A percentile compares a stretch with the other conserved stretches of the same genome.
Conservation (phyloP, 1,140 invertebrate species). For the Meloidogyne exigua region DNA sequence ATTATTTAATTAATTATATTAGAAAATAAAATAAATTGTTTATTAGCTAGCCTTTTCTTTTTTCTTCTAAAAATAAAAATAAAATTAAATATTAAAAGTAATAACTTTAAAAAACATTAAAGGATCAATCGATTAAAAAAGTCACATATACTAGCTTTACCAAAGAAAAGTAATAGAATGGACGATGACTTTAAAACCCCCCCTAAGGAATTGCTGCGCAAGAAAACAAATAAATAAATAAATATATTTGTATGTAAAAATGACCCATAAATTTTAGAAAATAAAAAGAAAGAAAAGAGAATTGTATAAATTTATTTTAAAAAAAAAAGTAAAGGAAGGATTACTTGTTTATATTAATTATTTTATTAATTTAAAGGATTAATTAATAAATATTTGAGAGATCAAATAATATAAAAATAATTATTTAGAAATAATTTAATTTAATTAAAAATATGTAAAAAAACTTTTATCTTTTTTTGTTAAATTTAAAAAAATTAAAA, state of each 20-base stretch:
- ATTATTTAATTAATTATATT: not conserved
- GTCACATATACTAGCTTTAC: not conserved
- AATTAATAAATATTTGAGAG: too few relatives aligned
- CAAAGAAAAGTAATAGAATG: not conserved
- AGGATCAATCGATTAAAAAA: not conserved
- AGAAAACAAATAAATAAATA: not conserved
- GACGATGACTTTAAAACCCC: not conserved
- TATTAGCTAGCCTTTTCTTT: too few relatives aligned
- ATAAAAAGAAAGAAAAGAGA: not conserved
- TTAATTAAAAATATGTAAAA: too few relatives aligned
- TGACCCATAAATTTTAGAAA: constrained; percentile 1
- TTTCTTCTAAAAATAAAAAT: too few relatives aligned
- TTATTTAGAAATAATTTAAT: not conserved
- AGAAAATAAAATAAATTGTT: too few relatives aligned
- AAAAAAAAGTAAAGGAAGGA: not conserved
- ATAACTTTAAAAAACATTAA: not conserved
- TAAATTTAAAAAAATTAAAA: too few relatives aligned
- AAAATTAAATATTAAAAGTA: not conserved
- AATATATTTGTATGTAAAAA: not conserved
- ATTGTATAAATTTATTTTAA: not conserved
- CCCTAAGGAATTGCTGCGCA: not conserved
- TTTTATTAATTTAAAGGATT: too few relatives aligned
- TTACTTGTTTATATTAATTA: too few relatives aligned
- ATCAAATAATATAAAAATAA: too few relatives aligned
- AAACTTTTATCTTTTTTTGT: too few relatives aligned